Evolutionary conservation across 1,140 invertebrate genomes (phyloP), one percentile per base, ranked within the genome.

Genomic region (Cydia fagiglandana): DNA sequence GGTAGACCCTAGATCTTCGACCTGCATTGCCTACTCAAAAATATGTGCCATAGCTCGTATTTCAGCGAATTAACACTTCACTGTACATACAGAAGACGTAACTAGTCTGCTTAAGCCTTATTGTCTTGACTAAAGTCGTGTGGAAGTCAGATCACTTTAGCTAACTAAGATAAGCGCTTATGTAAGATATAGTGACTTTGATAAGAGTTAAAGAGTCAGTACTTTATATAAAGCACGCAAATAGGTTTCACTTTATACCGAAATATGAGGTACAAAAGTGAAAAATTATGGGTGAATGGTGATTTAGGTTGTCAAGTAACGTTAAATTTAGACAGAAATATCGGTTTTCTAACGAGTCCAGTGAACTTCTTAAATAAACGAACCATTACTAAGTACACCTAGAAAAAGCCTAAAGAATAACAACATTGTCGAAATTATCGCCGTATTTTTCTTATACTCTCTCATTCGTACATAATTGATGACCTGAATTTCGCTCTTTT

Each of bases 401-500:
- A 53, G 13, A 53, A 10, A 53, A n/a, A 53, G 1, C 53, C 17
- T 61, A 61, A 61, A 61, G 53, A 20, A 61, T 61, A 56, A 61
- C 0, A 68, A 34, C 12, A 17, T 70, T 12, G 34, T 20, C 17
- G 2, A 24, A 41, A 41, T 41, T 38, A 45, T 38, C 45, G 34
- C 66, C 9, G 30, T 70, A 38, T 70, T 70, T 70, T 70, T 70
- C 66, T 34, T 41, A 45, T 45, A 38, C 15, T 41, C 17, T 10
- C 66, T 45, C 66, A 70, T n/a, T 41, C 66, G n/a, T 70, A 3
- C 34, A 70, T 70, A 70, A 70, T 70, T 70, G 66, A 70, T 17
- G 66, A 70, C 66, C 30, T 70, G n/a, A 70, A 70, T 41, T 41
- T 70, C 64, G 64, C 30, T 70, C 66, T 70, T 70, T 70, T 38